Conservation (phyloP, 2,888 invertebrate genomes). For the Heliconius ismenius region DNA sequence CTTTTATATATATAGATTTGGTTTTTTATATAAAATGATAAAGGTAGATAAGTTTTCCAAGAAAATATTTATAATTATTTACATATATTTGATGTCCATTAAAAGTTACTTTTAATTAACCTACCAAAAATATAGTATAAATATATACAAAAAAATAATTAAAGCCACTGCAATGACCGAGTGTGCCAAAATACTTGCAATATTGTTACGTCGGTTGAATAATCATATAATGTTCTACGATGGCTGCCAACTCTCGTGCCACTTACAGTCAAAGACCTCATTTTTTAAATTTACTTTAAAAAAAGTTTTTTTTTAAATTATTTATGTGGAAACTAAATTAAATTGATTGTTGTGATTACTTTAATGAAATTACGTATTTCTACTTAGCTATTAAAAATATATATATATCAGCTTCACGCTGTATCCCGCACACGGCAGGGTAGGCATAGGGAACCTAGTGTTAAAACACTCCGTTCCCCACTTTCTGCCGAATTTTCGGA, state of each 20-base stretch:
- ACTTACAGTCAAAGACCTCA: not conserved
- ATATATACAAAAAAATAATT: not conserved
- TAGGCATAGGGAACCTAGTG: no score
- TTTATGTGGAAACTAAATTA: not conserved
- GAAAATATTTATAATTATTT: no score
- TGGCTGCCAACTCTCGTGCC: constrained; percentile 11
- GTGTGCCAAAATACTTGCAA: constrained; percentile 6
- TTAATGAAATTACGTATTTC: no score
- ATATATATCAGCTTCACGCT: no score
- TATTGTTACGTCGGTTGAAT: constrained; percentile 11
- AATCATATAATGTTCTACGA: not conserved
- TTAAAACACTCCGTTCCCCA: no score
- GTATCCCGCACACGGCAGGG: no score
- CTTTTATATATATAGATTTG: no score
- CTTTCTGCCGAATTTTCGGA: no score
- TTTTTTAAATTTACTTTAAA: not conserved
- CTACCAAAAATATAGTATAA: not conserved
- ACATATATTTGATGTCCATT: no score
- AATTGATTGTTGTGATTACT: not conserved
- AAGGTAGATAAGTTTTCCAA: no score
- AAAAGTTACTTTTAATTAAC: not conserved
- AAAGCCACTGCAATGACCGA: not conserved
- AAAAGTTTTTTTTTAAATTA: not conserved
- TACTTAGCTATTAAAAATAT: no score
- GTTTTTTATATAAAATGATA: no score